Conservation (phyloP, 1,140 invertebrate genomes). For the Pogonus chalceus region DNA sequence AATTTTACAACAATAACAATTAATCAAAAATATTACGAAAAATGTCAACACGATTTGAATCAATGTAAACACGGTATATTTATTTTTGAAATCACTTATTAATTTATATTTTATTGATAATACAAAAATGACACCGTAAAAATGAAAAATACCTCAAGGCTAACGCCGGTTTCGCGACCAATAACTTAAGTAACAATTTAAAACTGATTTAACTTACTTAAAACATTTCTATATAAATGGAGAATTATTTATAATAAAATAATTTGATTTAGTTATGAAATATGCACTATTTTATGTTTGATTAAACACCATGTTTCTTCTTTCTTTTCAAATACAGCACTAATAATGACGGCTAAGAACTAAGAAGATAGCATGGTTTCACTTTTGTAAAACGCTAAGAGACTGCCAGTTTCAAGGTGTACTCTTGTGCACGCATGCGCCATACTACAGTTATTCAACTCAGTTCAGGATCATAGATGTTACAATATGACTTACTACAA, state of each 20-base stretch:
- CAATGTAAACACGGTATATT: too few species aligned
- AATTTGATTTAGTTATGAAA: not conserved
- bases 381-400: conserved; percentile 16
- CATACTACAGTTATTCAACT: conserved; percentile 24
- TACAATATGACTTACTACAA: too few species aligned
- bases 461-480: conserved; percentile 16
- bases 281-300: not conserved
- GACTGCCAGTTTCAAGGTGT: conserved; percentile 23
- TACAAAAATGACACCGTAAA: not conserved
- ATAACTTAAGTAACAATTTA: too few species aligned
- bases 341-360: not conserved
- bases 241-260: not conserved
- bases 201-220: not conserved
- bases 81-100: not conserved
- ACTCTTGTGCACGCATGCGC: conserved; percentile 16
- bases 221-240: not conserved
- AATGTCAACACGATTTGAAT: too few species aligned
- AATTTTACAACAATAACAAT: too few species aligned
- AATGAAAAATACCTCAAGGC: not conserved
- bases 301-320: not conserved
- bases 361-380: conserved; percentile 11
- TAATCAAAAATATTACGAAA: too few species aligned
- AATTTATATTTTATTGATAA: not conserved
- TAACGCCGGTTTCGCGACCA: not conserved
- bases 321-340: not conserved